Conservation (phyloP, 2,888 invertebrate genomes). For the Salticus scenicus region DNA sequence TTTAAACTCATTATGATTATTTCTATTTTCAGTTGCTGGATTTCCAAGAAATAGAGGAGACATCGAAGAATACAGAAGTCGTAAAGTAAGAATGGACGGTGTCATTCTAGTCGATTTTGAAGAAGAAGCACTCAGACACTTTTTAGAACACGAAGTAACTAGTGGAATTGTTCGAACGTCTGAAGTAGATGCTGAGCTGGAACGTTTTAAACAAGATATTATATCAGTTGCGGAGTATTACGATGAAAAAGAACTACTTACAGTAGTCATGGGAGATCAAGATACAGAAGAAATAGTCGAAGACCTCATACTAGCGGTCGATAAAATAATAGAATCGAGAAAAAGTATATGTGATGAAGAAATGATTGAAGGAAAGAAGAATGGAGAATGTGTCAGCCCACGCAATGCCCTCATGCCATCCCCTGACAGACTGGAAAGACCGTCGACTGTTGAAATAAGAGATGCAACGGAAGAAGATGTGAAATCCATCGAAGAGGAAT, state of each 20-base stretch:
- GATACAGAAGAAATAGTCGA: slow-evolving; percentile 57
- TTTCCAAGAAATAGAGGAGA: slow-evolving; percentile 64
- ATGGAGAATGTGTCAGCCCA: background rate
- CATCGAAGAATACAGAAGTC: slow-evolving; percentile 58
- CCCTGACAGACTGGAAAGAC: slow-evolving; percentile 24
- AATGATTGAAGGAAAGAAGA: background rate
- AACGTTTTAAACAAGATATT: slow-evolving; percentile 59
- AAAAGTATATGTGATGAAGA: slow-evolving; percentile 32
- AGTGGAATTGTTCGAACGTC: slow-evolving; percentile 18
- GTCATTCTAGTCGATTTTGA: slow-evolving; percentile 63
- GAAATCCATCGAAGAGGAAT: slow-evolving; percentile 35
- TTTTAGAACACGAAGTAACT: slow-evolving; percentile 45
- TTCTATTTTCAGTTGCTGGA: slow-evolving; percentile 54
- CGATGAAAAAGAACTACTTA: slow-evolving; percentile 59
- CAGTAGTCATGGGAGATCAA: slow-evolving; percentile 65
- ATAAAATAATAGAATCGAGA: slow-evolving; percentile 52
- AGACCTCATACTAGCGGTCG: slow-evolving; percentile 55
- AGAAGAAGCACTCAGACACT: slow-evolving; percentile 50
- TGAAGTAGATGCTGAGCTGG: slow-evolving; percentile 52
- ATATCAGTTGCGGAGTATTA: slow-evolving; percentile 64
- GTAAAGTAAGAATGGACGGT: slow-evolving; percentile 55
- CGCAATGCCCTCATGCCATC: slow-evolving; percentile 35
- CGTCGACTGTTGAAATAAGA: slow-evolving; percentile 50
- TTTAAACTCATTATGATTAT: no score
- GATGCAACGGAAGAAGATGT: slow-evolving; percentile 59